phyloP scores from a whole-genome alignment of 2,888 invertebrate species.

The Mantis religiosa region DNA sequence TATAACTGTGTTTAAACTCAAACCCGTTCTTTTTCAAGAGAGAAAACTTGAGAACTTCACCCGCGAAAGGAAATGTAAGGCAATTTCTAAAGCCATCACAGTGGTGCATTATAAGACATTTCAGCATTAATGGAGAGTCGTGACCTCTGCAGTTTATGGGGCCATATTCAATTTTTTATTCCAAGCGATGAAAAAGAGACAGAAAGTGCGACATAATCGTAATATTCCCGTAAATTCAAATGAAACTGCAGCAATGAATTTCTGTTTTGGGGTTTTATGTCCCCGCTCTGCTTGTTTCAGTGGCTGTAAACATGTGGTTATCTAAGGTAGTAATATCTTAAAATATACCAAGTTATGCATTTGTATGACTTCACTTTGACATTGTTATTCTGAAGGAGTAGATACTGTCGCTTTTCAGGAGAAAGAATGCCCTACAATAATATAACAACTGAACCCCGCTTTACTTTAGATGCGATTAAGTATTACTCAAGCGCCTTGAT shows the following conservation, averaged over 20 bases:
- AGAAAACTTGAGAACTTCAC: background rate
- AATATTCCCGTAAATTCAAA: background rate
- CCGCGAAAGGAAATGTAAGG: background rate
- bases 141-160: background rate
- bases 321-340: too few relatives aligned
- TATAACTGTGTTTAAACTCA: background rate
- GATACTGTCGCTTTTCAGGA: too few relatives aligned
- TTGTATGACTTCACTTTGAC: too few relatives aligned
- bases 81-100: background rate
- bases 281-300: background rate
- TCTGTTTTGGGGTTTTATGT: background rate
- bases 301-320: background rate
- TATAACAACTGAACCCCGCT: too few relatives aligned
- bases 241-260: background rate
- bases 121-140: background rate
- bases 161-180: background rate
- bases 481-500: too few relatives aligned
- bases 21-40: background rate
- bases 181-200: background rate
- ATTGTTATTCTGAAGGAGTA: too few relatives aligned
- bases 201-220: background rate
- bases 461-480: too few relatives aligned
- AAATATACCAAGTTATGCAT: too few relatives aligned
- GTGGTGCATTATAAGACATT: background rate
- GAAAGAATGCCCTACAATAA: too few relatives aligned